phyloP scores from a whole-genome alignment of 1,140 invertebrate species.

The Drosophila rufa region DNA sequence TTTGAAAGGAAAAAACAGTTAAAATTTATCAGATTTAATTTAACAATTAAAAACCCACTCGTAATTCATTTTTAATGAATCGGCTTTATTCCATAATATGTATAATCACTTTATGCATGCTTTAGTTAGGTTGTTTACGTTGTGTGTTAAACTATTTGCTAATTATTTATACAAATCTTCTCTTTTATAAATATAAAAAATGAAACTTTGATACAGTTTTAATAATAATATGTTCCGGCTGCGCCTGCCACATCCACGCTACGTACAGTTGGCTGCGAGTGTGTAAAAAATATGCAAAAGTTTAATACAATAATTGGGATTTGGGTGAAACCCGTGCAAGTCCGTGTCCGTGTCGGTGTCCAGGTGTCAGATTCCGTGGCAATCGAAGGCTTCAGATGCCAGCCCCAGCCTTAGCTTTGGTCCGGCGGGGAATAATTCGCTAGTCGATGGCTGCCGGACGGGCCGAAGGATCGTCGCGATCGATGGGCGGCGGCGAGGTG shows the following conservation, averaged over 20 bases:
- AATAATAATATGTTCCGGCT: constrained; percentile 51
- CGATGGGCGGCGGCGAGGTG: constrained; percentile 92
- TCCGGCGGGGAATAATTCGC: constrained; percentile 49
- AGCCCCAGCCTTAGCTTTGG: constrained; percentile 30
- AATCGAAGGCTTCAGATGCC: constrained; percentile 44
- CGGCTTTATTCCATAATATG: constrained; percentile 71
- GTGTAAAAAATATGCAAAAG: constrained; percentile 67
- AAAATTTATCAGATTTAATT: too few relatives aligned
- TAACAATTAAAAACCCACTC: neutral
- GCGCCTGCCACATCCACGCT: constrained; percentile 21
- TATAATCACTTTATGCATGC: constrained; percentile 83
- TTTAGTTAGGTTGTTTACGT: constrained; percentile 64
- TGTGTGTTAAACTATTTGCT: constrained; percentile 66
- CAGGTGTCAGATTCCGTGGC: constrained; percentile 29
- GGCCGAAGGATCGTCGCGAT: constrained; percentile 86
- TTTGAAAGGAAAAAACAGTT: neutral
- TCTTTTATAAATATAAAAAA: constrained; percentile 81
- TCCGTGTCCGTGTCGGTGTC: constrained; percentile 16
- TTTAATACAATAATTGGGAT: constrained; percentile 72
- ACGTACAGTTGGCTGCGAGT: constrained; percentile 40
- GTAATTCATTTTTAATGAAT: constrained; percentile 72
- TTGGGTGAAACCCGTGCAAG: constrained; percentile 33
- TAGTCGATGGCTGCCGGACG: constrained; percentile 74
- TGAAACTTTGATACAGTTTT: constrained; percentile 75
- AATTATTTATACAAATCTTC: constrained; percentile 71